phyloP scores from a whole-genome alignment of 64 coral and sea anemone species.

The Porites australiensis region DNA sequence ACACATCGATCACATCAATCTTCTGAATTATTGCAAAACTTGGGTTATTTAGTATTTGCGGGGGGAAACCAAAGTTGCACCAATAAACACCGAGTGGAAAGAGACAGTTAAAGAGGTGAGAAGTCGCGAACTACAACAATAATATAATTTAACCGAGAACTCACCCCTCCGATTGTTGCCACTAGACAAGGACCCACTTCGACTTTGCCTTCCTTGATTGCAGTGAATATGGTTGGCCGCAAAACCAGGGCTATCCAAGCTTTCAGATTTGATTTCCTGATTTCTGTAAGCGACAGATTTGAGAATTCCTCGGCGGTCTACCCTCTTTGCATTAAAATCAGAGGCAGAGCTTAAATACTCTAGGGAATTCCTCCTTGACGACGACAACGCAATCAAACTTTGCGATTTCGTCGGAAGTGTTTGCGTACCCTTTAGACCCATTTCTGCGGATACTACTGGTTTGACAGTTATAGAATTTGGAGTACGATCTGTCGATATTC shows the following conservation, averaged over 20 bases:
- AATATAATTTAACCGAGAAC: not conserved
- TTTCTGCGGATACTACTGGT: constrained; percentile 24
- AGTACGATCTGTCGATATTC: constrained; percentile 86
- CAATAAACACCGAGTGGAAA: not conserved
- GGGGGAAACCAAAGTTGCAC: constrained; percentile 15
- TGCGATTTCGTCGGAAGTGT: constrained; percentile 39
- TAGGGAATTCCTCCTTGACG: constrained; percentile 18
- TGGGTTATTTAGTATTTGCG: not conserved
- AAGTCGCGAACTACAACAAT: not conserved
- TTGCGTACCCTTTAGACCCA: not conserved
- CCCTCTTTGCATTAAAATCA: not conserved
- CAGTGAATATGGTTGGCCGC: not conserved
- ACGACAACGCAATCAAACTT: constrained; percentile 65
- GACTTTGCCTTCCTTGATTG: constrained; percentile 29
- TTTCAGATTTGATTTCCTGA: constrained; percentile 81
- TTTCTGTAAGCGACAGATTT: constrained; percentile 94
- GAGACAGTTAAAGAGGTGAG: not conserved
- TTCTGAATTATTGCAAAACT: not conserved
- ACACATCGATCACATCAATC: not conserved
- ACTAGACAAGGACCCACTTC: constrained; percentile 22
- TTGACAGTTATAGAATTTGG: constrained; percentile 36
- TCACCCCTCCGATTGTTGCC: constrained; percentile 18
- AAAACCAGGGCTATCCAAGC: constrained; percentile 42
- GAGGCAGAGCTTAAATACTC: not conserved
- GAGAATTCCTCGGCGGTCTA: constrained; percentile 81